These are phyloP conservation scores for Sus scrofa DNA, from an alignment of 2,113 vertebrate genomes.

Conservation along the genomic window T2T-Sscrofa CM000819.6:18558501-18559000, in stretches of 20 bases:
- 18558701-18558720: too few species aligned
- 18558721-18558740: too few species aligned
- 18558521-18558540: not conserved
- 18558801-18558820: not conserved
- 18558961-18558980: not conserved
- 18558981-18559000: not conserved
- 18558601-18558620: slow-evolving; percentile 44
- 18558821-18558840: not conserved
- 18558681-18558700: too few species aligned
- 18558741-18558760: too few species aligned
- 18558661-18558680: not conserved
- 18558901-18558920: not conserved
- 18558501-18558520: not conserved
- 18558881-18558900: not conserved
- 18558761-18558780: too few species aligned
- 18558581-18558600: slow-evolving; percentile 9
- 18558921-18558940: not conserved
- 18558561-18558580: not conserved
- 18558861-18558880: not conserved
- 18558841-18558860: not conserved
- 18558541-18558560: slow-evolving; percentile 35
- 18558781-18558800: slow-evolving; percentile 2
- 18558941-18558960: not conserved
- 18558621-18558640: not conserved
- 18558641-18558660: not conserved